Conservation (phyloP, 2,113 vertebrate species). For the Vireo altiloquus region DNA sequence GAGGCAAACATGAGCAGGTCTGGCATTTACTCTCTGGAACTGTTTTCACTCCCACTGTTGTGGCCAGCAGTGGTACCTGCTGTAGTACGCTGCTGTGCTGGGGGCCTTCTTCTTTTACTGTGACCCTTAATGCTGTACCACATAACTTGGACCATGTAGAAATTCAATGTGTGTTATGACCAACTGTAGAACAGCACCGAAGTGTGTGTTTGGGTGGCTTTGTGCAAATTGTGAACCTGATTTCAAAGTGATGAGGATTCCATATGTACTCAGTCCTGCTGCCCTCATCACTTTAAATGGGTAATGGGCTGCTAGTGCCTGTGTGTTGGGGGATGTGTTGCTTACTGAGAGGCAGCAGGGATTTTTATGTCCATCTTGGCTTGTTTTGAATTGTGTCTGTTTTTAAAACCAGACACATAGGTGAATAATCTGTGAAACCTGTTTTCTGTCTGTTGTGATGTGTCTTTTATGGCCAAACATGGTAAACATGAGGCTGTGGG, state of each 20-base stretch:
- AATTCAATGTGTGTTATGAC: background rate
- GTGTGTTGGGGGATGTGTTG: background rate
- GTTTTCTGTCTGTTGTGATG: background rate
- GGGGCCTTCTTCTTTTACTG: background rate
- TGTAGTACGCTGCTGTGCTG: accelerated
- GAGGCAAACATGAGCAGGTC: background rate
- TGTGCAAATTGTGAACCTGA: background rate
- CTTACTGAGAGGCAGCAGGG: background rate
- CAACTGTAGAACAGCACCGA: background rate
- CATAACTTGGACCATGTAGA: background rate
- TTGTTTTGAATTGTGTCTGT: background rate
- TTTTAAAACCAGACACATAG: background rate
- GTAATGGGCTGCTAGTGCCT: background rate
- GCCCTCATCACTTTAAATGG: accelerated
- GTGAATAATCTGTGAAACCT: background rate
- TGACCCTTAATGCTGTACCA: background rate
- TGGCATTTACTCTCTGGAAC: background rate
- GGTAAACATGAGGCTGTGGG: background rate
- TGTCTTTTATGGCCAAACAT: background rate
- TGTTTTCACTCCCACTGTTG: background rate
- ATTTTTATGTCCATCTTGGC: background rate
- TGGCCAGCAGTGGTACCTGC: background rate
- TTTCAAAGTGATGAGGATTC: background rate
- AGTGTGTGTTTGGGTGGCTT: background rate
- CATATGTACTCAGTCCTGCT: background rate